Percentiles rank a stretch among this genome's conserved stretches.
Conservation (phyloP, 2,888 invertebrate species). For the Penaeus monodon region DNA sequence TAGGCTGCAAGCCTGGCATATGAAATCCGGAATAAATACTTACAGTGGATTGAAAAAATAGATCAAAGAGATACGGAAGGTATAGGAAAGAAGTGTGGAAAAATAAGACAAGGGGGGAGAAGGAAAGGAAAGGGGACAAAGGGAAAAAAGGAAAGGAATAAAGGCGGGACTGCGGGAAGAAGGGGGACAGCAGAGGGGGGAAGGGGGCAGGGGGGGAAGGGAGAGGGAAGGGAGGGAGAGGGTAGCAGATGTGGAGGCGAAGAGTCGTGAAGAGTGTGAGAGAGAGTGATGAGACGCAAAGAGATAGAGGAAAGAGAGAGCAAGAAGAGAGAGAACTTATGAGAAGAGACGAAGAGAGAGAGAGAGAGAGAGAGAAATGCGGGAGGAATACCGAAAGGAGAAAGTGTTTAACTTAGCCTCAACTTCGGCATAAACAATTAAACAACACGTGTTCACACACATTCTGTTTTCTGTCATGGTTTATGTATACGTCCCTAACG, state of each 20-base stretch:
- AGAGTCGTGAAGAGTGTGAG: not conserved
- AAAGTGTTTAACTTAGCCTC: no score
- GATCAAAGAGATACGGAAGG: no score
- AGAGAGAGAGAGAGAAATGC: not conserved
- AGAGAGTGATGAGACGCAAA: not conserved
- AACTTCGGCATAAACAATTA: no score
- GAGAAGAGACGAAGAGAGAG: not conserved
- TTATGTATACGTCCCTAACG: no score
- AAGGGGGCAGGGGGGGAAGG: not conserved
- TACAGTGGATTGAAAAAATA: no score
- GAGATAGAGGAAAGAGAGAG: not conserved
- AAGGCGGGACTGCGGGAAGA: not conserved
- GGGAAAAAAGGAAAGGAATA: not conserved
- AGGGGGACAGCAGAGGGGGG: not conserved
- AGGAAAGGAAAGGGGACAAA: not conserved
- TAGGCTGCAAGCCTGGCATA: no score
- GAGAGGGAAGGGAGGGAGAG: not conserved
- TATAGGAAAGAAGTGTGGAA: no score
- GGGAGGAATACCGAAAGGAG: no score
- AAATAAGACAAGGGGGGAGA: no score
- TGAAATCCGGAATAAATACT: no score
- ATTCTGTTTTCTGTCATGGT: no score
- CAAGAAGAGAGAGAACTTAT: not conserved
- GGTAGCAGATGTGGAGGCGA: not conserved
- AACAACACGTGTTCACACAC: no score